phyloP scores from a whole-genome alignment of 1,140 invertebrate species.

The Drosophila pseudoananassae region DNA sequence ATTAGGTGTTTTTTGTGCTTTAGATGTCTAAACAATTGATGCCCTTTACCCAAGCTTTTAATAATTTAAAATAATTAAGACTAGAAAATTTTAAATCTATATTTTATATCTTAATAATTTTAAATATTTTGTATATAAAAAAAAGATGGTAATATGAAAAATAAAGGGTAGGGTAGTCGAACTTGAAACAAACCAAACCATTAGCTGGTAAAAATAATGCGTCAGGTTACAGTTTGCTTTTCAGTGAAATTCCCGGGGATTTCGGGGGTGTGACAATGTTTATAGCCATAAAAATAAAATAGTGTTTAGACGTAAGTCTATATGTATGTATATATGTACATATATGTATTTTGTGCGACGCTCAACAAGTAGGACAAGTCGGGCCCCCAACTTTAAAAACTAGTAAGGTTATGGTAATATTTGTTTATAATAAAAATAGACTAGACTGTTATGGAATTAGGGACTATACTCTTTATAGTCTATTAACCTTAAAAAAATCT shows the following conservation, averaged over 20 bases:
- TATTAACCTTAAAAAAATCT: too few species aligned
- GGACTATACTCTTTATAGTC: too few species aligned
- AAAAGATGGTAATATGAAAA: background rate
- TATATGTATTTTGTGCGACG: background rate
- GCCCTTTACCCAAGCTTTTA: background rate
- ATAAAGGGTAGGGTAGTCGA: conserved; percentile 7
- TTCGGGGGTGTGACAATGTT: conserved; percentile 19
- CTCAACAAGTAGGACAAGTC: conserved; percentile 32
- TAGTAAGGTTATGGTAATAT: background rate
- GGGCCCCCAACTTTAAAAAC: conserved; percentile 10
- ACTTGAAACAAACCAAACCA: conserved; percentile 35
- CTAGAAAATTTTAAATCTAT: too few species aligned
- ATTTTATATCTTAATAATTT: background rate
- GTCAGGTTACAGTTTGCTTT: conserved; percentile 43
- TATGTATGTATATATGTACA: conserved; percentile 2
- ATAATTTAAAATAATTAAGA: background rate
- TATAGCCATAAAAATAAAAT: conserved; percentile 18
- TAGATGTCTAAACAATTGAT: background rate
- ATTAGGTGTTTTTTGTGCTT: background rate
- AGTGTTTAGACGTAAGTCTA: background rate
- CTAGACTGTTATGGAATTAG: too few species aligned
- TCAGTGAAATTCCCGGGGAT: conserved; percentile 36
- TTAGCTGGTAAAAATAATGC: conserved; percentile 30
- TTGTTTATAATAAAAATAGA: too few species aligned
- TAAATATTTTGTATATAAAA: background rate